Evolutionary conservation across 2,113 vertebrate species (phyloP), one percentile per base, ranked within the genome.

Genomic region (Chascanopsetta lugubris): DNA sequence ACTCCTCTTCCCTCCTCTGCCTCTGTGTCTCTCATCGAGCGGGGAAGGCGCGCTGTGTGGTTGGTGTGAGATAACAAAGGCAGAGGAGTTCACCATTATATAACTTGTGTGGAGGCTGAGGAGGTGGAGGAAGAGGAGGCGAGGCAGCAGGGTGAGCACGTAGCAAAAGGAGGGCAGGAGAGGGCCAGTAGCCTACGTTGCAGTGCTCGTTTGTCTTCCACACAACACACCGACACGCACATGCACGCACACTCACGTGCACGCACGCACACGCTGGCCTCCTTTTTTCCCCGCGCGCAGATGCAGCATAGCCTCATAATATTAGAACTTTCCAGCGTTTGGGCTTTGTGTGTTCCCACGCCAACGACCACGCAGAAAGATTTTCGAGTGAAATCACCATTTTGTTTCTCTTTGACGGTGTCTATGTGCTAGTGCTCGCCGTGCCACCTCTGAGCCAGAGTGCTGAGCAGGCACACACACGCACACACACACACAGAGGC

Each of bases 61-160:
- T 83, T 71, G 77, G 83, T 79, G 83, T 86, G 83, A 82, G 89
- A 89, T 86, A 87, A 84, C 82, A 86, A 85, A 89, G 83, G 86
- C 85, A 86, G 86, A 86, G 84, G 82, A 87, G 87, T 89, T 88
- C 80, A 88, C 43, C 58, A 76, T 91, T 90, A 91, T 85, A 65
- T 90, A 91, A 91, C 72, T 66, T 67, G 30, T 86, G 90, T 90
- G 89, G 90, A 90, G 90, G 90, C 79, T 83, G 89, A 88, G 84
- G 84, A 90, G 82, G 75, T 86, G 87, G 82, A 83, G 85, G 84
- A 85, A 76, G 84, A 89, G 84, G 81, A 89, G 84, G 75, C 80
- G 77, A 86, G 79, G 86, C 82, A 79, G 80, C 72, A 69, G 79
- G 88, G 88, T 87, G 75, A 82, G 81, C 74, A 76, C 60, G 77